phyloP scores from a whole-genome alignment of 2,888 invertebrate species.

The Seladonia tumulorum region DNA sequence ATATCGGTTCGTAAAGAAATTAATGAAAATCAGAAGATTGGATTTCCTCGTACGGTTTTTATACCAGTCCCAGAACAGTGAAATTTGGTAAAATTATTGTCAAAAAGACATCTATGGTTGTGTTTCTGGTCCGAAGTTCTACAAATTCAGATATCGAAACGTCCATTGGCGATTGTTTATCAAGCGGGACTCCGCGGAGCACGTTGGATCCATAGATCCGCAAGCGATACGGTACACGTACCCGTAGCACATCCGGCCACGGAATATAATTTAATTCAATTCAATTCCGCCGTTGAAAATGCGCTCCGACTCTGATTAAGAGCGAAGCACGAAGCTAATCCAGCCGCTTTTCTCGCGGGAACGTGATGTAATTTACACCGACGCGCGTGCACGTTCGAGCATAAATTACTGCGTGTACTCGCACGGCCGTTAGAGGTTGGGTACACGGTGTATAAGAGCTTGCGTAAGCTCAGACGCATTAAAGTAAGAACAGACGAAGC shows the following conservation, averaged over 20 bases:
- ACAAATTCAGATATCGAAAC: neutral
- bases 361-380: constrained; percentile 52
- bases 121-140: neutral
- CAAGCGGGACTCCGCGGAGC: neutral
- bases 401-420: constrained; percentile 48
- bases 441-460: constrained; percentile 42
- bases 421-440: constrained; percentile 38
- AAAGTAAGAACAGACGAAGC: constrained; percentile 22
- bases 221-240: neutral
- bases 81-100: too few relatives aligned
- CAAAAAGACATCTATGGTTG: neutral
- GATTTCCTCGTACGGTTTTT: too few relatives aligned
- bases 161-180: neutral
- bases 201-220: neutral
- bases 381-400: constrained; percentile 42
- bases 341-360: constrained; percentile 44
- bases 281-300: constrained; percentile 20
- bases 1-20: too few relatives aligned
- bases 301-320: neutral
- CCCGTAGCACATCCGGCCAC: neutral
- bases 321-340: constrained; percentile 28
- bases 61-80: too few relatives aligned
- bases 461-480: constrained; percentile 49
- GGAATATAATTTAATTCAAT: constrained; percentile 30
- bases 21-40: too few relatives aligned